phyloP scores from a whole-genome alignment of 1,140 invertebrate genomes.

The Heliothis subflexa region DNA sequence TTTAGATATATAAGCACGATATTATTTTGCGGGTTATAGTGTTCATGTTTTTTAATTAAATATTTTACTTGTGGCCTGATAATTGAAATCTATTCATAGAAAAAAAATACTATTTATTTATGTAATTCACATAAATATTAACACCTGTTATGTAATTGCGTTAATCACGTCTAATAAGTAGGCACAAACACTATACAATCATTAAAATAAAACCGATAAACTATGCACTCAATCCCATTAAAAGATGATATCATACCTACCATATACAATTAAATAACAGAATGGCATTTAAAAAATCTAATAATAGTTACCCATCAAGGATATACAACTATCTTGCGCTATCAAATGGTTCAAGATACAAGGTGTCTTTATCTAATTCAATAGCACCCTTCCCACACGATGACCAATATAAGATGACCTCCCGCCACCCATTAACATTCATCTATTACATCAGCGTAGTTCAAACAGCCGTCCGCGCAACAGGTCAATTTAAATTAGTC shows the following conservation, averaged over 20 bases:
- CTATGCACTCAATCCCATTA: not conserved
- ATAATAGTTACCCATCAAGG: conserved; percentile 37
- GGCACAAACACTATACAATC: not conserved
- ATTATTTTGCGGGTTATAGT: not conserved
- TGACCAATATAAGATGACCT: conserved; percentile 62
- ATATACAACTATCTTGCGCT: conserved; percentile 58
- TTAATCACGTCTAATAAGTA: not conserved
- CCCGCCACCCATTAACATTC: conserved; percentile 38
- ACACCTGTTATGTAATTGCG: not conserved
- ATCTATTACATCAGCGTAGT: conserved; percentile 52
- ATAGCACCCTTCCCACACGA: conserved; percentile 59
- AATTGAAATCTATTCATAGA: not conserved
- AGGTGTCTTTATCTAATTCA: conserved; percentile 70
- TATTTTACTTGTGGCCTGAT: not conserved
- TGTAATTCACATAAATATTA: not conserved
- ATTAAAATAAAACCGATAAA: not conserved
- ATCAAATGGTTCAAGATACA: conserved; percentile 71
- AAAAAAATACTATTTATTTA: not conserved
- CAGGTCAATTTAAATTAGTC: conserved; percentile 66
- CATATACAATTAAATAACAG: conserved; percentile 24
- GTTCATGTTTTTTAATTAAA: not conserved
- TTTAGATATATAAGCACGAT: not conserved
- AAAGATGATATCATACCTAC: conserved; percentile 25
- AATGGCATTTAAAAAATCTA: conserved; percentile 38
- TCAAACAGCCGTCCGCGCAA: conserved; percentile 52